Conservation (phyloP, 2,888 invertebrate genomes). For the Sarcophaga rosellei region DNA sequence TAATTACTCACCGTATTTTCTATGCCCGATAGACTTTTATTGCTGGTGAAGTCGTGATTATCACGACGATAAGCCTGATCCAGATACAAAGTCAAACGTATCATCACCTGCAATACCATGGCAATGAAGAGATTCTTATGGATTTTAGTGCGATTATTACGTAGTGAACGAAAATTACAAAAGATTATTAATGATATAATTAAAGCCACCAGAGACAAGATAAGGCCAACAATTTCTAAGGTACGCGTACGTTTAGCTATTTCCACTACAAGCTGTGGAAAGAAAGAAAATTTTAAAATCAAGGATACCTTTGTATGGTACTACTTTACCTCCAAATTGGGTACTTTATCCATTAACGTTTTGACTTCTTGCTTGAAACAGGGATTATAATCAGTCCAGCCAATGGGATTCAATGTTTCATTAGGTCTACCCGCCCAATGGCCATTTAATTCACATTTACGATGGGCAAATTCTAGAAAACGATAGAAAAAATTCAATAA, state of each 20-base stretch:
- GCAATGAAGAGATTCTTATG: conserved; percentile 93
- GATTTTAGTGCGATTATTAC: conserved; percentile 91
- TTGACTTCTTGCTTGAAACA: conserved; percentile 89
- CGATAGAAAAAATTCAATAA: neutral
- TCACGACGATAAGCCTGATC: conserved; percentile 85
- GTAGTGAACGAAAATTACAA: conserved; percentile 88
- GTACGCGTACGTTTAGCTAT: conserved; percentile 88
- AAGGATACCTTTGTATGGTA: too few species aligned
- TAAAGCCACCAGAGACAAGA: conserved; percentile 89
- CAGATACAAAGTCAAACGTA: conserved; percentile 88
- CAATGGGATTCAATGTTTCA: conserved; percentile 80
- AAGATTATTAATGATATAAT: conserved; percentile 90
- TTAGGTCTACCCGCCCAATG: conserved; percentile 85
- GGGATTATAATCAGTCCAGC: conserved; percentile 92
- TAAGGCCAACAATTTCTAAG: conserved; percentile 92
- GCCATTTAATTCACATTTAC: conserved; percentile 86
- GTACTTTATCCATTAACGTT: conserved; percentile 83
- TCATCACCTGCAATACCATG: conserved; percentile 89
- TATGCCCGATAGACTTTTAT: conserved; percentile 83
- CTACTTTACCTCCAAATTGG: conserved; percentile 79
- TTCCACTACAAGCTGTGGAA: conserved; percentile 84
- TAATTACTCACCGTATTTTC: conserved; percentile 85
- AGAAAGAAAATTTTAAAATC: too few species aligned
- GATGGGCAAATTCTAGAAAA: conserved; percentile 85
- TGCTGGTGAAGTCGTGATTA: conserved; percentile 73